Conservation (phyloP, 2,888 invertebrate species). For the Cyaniris semiargus region DNA sequence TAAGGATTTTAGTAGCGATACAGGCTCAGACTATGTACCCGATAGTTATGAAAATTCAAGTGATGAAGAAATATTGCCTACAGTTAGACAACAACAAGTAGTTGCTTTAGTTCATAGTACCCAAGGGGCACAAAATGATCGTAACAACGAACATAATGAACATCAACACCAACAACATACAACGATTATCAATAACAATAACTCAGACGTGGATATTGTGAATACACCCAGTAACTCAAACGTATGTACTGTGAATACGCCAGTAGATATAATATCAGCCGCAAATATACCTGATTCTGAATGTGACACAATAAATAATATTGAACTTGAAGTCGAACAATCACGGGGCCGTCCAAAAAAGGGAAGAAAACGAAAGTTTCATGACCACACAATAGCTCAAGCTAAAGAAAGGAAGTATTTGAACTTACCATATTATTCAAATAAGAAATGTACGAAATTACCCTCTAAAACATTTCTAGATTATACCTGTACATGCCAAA, state of each 20-base stretch:
- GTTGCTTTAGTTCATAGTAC: constrained; percentile 25
- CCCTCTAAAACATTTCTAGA: constrained; percentile 27
- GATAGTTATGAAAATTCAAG: constrained; percentile 29
- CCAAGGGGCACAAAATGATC: constrained; percentile 15
- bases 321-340: constrained; percentile 5
- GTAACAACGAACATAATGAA: constrained; percentile 18
- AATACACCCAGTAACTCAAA: background rate
- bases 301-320: constrained; percentile 20
- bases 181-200: constrained; percentile 4
- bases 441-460: constrained; percentile 1
- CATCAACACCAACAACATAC: background rate
- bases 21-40: constrained; percentile 19
- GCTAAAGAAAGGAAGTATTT: constrained; percentile 21
- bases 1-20: constrained; percentile 16
- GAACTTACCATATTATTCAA: constrained; percentile 15
- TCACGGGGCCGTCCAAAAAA: constrained; percentile 25
- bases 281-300: constrained; percentile 14
- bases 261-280: constrained; percentile 1
- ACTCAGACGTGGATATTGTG: background rate
- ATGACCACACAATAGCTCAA: constrained; percentile 28
- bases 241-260: constrained; percentile 2
- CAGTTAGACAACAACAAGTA: constrained; percentile 20
- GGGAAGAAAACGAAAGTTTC: constrained; percentile 27
- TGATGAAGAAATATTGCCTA: constrained; percentile 23
- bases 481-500: constrained; percentile 20